Evolutionary conservation across 2,797 vertebrate genomes (phyloP).

Genomic region (Sebastiscus tertius): DNA sequence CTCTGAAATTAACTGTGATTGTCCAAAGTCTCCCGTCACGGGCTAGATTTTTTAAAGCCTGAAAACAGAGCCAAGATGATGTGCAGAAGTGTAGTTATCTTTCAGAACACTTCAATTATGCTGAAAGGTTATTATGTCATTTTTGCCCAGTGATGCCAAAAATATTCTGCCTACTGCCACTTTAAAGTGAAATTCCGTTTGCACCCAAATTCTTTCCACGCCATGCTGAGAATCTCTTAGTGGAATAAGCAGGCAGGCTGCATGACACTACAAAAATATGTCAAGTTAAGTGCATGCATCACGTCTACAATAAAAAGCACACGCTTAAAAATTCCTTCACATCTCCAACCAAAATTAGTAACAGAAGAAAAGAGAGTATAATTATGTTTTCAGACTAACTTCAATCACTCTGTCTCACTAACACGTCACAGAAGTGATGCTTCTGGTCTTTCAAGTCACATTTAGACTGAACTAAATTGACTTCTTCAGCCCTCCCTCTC

Average conservation of each 20-base stretch:
- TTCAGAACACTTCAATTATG: neutral
- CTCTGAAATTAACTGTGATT: too few relatives aligned
- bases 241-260: neutral
- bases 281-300: neutral
- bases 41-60: neutral
- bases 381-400: constrained; percentile 19
- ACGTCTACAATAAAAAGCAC: neutral
- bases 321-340: neutral
- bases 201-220: neutral
- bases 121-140: neutral
- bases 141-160: neutral
- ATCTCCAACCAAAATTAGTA: neutral
- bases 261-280: neutral
- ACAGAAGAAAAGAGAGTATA: constrained; percentile 5
- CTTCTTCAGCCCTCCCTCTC: constrained; percentile 13
- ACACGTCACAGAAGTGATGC: constrained; percentile 2
- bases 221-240: neutral
- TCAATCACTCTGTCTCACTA: neutral
- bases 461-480: constrained; percentile 27
- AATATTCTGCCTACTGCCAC: neutral
- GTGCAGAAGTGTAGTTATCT: neutral
- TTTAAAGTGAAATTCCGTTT: neutral
- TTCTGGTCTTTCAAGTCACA: constrained; percentile 32
- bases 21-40: fast-evolving
- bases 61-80: neutral